Base-by-base conservation (phyloP, 2,113 vertebrate species). In the Trematocara macrostoma region DNA sequence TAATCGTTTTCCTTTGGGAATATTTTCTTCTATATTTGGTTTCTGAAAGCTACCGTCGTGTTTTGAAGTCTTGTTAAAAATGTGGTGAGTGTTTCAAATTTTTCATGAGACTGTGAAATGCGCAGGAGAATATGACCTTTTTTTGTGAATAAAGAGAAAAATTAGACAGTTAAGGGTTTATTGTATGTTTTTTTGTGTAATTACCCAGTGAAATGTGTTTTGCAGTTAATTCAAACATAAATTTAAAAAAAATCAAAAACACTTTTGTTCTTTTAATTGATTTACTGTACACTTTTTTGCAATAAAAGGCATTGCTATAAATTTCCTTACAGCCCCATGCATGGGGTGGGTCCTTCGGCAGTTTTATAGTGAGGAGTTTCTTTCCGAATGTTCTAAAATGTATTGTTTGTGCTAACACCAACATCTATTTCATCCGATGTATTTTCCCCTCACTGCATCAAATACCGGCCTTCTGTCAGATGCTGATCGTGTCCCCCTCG, bases 31-130 rank as follows among this genome's bases (percentile, higher is more conserved):
- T 38, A 3, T 20, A n/a, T 55, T 78, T n/a, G 26, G 55, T 51
- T 26, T 69, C 40, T 45, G 7, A 12, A 23, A 11, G 18, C 14
- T 51, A 53, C 29, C 35, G 35, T 59, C 4, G 31, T 61, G 56
- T 83, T 79, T 88, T 84, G 31, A 74, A 84, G 74, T 82, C 78
- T 88, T 16, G 26, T 34, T 84, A 79, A 79, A 86, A 74, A 71
- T 79, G 6, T 83, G 34, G 67, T 78, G 34, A 49, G 34, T 4
- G 20, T 86, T 84, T 76, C 34, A 82, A 38, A 57, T 79, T 51
- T n/a, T 67, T 76, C 83, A 45, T 1, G 2, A n/a, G 78, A 52
- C 49, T 56, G 18, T 67, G 26, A 55, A 71, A 52, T 45, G 42
- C 6, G 26, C 56, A 55, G 40, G 20, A 20, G 78, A 61, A 47